These are phyloP conservation scores for Crossocerus cetratus DNA, from an alignment of 2,888 invertebrate genomes.

Conservation along the genomic window DNA sequence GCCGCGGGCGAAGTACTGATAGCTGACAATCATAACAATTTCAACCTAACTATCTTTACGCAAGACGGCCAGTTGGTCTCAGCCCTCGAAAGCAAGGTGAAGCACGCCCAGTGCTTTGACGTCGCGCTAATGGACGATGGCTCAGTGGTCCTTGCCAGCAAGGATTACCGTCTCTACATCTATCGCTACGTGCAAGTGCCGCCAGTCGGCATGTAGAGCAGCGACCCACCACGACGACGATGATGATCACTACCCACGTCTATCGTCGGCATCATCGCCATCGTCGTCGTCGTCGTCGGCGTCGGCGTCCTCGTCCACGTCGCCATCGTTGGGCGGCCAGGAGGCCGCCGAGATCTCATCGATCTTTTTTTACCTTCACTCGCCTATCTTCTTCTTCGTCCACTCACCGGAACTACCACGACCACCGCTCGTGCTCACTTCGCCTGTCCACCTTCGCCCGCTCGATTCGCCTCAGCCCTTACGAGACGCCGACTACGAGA, in stretches of 20 bases:
- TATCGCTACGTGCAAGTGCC: slow-evolving; percentile 98
- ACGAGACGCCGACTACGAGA: slow-evolving; percentile 41
- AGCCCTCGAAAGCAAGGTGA: slow-evolving; percentile 99
- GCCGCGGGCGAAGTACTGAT: slow-evolving; percentile 97
- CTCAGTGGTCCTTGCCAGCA: slow-evolving; percentile 98
- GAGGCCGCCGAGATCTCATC: slow-evolving; percentile 39
- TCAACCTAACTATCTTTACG: slow-evolving; percentile 99
- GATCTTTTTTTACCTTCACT: slow-evolving; percentile 57
- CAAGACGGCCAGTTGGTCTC: slow-evolving; percentile 98
- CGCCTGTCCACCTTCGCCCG: slow-evolving; percentile 46
- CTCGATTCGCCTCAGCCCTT: slow-evolving; percentile 41
- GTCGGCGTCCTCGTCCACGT: slow-evolving; percentile 21
- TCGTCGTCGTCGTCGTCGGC: slow-evolving; percentile 25
- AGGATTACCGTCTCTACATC: slow-evolving; percentile 99
- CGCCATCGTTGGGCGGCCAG: slow-evolving; percentile 24
- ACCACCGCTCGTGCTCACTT: slow-evolving; percentile 50
- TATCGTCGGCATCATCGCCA: slow-evolving; percentile 11
- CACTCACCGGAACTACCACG: slow-evolving; percentile 22
- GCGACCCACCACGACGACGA: slow-evolving; percentile 52
- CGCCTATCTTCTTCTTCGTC: slow-evolving; percentile 52
- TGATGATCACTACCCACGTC: slow-evolving; percentile 44
- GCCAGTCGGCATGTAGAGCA: slow-evolving; percentile 86
- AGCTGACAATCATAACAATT: slow-evolving; percentile 99
- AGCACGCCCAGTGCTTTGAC: slow-evolving; percentile 99
- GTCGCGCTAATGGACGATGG: slow-evolving; percentile 99